Evolutionary conservation across 30 jellyfish, hydroid and myxozoan genomes (phyloP), one percentile per base, ranked within the genome.

Genomic region (Nemopilema nomurai): DNA sequence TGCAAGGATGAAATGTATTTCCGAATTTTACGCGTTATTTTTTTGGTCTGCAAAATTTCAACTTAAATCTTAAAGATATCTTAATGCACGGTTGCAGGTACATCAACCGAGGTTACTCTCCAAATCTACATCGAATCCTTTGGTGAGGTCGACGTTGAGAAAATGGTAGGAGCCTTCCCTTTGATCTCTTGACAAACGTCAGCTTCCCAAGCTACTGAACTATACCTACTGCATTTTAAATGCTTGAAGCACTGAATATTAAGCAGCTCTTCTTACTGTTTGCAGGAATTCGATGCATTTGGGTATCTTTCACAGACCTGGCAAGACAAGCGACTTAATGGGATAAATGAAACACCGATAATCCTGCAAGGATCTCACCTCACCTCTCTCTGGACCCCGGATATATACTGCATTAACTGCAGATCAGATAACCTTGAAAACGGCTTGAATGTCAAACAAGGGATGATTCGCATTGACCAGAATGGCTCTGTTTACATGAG

Each of bases 301-400:
- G 90, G 97, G 30, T 90, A 90, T 64, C 29, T 90, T 19, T 64
- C 75, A 0, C 97, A 90, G 68, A 30, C 80, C 25, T 90, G 97
- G 97, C 57, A 28, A 25, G 97, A 90, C 53, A 88, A 67, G 19
- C 97, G 97, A 13, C 81, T 90, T 67, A 49, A 32, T 1, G 28
- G 26, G n/a, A 0, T 53, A 1, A 51, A 67, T 28, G 51, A 81
- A 18, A 72, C 85, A 29, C 71, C 74, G 1, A 53, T 82, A 25
- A 41, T 90, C 22, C 81, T 90, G 49, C 49, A 77, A 28, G 88
- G 83, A 4, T 31, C 67, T 22, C 90, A 89, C 32, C 77, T 53
- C 31, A 79, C 69, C 28, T 18, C 51, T 4, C 69, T 89, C 16
- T 89, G 96, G 96, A 50, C 82, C 20, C 96, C 96, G 4, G 96